Conservation (phyloP, 2,888 invertebrate genomes). For the Phytoseiulus persimilis region DNA sequence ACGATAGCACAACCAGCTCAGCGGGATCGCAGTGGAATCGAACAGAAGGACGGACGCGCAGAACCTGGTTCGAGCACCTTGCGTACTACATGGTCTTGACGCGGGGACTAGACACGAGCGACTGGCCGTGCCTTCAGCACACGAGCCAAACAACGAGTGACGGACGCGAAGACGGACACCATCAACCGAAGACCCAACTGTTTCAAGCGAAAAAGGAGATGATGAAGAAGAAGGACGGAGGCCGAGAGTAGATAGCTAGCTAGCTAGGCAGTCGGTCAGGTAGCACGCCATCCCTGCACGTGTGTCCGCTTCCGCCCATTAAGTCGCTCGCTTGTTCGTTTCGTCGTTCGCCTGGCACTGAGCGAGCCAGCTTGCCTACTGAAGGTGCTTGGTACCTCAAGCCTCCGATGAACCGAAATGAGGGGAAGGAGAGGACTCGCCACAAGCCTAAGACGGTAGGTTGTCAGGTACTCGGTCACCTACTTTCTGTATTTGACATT, state of each 20-base stretch:
- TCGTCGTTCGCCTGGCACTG: neutral
- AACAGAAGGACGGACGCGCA: neutral
- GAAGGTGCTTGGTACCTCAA: neutral
- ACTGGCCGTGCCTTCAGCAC: neutral
- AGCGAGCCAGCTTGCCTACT: neutral
- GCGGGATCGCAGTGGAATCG: neutral
- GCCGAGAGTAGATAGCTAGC: neutral
- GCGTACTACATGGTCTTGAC: neutral
- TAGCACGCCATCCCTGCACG: conserved; percentile 34
- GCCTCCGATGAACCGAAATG: neutral
- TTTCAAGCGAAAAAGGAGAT: neutral
- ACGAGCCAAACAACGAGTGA: neutral
- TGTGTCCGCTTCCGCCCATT: conserved; percentile 36
- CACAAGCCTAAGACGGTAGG: neutral
- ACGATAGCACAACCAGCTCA: neutral
- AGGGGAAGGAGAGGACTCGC: neutral
- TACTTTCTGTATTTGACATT: neutral
- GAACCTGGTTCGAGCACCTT: neutral
- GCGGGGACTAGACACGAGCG: neutral
- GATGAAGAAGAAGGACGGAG: neutral
- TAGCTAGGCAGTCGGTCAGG: neutral
- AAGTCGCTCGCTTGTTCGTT: neutral
- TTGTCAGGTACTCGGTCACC: neutral
- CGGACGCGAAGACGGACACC: neutral
- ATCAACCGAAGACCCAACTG: neutral